Conservation (phyloP, 2,888 invertebrate genomes). For the Agonum fuliginosum region DNA sequence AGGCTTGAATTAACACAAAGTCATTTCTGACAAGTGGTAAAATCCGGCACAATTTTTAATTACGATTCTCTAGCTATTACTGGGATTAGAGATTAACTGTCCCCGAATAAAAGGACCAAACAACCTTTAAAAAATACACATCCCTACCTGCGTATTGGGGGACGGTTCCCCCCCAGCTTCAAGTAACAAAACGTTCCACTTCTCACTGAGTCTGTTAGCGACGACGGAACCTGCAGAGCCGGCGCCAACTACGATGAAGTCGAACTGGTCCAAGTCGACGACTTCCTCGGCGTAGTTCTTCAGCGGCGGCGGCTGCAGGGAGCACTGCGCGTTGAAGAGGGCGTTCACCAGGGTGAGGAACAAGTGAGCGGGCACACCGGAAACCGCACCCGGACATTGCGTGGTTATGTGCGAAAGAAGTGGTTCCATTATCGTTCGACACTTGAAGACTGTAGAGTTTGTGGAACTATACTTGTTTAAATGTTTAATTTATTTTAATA, state of each 20-base stretch:
- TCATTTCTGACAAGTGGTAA: too few relatives aligned
- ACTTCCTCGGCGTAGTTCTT: conserved; percentile 75
- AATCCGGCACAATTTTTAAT: too few relatives aligned
- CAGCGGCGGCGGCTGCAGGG: conserved; percentile 76
- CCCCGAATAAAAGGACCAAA: too few relatives aligned
- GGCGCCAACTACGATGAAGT: conserved; percentile 75
- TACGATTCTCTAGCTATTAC: too few relatives aligned
- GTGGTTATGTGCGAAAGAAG: conserved; percentile 24
- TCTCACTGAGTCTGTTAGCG: conserved; percentile 74
- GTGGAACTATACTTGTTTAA: too few relatives aligned
- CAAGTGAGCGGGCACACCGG: conserved; percentile 72
- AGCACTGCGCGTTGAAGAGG: conserved; percentile 78
- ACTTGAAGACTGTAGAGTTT: too few relatives aligned
- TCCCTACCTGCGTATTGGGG: conserved; percentile 68
- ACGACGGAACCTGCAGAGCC: conserved; percentile 76
- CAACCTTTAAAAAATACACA: too few relatives aligned
- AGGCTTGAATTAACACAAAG: too few relatives aligned
- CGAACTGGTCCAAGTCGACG: conserved; percentile 68
- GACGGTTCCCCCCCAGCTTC: conserved; percentile 75
- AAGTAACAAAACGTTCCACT: conserved; percentile 73
- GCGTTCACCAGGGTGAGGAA: conserved; percentile 78
- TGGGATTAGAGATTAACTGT: too few relatives aligned
- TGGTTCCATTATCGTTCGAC: conserved; percentile 48
- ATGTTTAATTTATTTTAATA: too few relatives aligned
- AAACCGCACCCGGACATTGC: conserved; percentile 66